Evolutionary conservation across 2,113 vertebrate genomes (phyloP).

Genomic region (Uropsilus gracilis): DNA sequence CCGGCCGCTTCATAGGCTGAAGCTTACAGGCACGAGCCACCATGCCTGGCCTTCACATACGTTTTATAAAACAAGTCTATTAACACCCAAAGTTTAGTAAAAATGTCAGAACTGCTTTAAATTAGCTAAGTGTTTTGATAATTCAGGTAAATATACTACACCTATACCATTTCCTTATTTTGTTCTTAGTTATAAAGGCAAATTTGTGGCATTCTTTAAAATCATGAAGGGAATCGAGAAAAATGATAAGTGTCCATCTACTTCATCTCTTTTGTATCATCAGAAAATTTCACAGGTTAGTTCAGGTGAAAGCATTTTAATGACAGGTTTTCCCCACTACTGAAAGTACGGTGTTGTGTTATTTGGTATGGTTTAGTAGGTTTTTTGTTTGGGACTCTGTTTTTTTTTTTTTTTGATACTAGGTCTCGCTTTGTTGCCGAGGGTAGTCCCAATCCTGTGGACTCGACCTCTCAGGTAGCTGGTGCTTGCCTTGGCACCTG

Average conservation of each 20-base stretch:
- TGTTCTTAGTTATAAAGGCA: background rate
- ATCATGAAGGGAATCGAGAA: background rate
- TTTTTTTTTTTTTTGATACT: too few species aligned
- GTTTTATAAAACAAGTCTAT: constrained; percentile 1
- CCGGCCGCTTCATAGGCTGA: too few species aligned
- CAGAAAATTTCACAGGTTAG: background rate
- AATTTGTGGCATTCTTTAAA: background rate
- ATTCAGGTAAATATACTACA: background rate
- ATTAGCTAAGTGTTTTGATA: background rate
- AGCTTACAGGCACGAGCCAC: too few species aligned
- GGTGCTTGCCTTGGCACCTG: too few species aligned
- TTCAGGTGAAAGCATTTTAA: background rate
- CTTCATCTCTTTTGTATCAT: background rate
- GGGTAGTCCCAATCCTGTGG: too few species aligned
- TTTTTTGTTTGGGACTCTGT: background rate
- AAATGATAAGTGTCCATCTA: background rate
- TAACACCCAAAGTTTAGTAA: constrained; percentile 9
- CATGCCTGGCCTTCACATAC: too few species aligned
- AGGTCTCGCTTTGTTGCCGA: too few species aligned
- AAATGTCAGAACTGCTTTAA: constrained; percentile 10
- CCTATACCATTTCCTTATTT: background rate
- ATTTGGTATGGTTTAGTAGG: background rate
- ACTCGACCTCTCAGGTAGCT: too few species aligned
- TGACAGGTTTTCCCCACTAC: background rate
- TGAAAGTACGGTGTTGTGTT: background rate